Evolutionary conservation across 2,797 vertebrate genomes (phyloP).

Genomic region (Acestrorhynchus altus): DNA sequence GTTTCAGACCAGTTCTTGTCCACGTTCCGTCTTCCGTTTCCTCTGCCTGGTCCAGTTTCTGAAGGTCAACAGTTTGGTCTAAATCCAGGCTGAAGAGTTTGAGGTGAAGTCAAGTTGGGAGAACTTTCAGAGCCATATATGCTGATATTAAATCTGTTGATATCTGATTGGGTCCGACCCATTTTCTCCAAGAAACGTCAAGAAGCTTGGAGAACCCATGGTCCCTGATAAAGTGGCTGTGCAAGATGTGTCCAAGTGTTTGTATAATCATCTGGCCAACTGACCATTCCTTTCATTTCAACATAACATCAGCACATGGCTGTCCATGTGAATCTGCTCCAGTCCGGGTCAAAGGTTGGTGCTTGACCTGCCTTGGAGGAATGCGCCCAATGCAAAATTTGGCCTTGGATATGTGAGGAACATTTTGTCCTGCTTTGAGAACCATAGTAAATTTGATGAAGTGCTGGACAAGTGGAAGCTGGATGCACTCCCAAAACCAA

Average conservation of each 20-base stretch:
- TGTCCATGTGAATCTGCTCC: slow-evolving; percentile 1
- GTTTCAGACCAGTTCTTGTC: slow-evolving; percentile 5
- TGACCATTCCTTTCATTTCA: slow-evolving; percentile 22
- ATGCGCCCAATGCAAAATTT: slow-evolving; percentile 37
- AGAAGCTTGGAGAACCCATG: neutral
- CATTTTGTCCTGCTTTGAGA: slow-evolving; percentile 18
- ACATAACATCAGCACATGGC: slow-evolving; percentile 27
- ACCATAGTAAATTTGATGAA: slow-evolving; percentile 63
- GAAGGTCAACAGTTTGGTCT: neutral
- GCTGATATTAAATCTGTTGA: neutral
- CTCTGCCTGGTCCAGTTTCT: neutral
- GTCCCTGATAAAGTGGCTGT: neutral
- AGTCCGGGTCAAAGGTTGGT: slow-evolving; percentile 21
- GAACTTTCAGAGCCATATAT: neutral
- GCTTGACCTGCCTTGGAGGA: slow-evolving; percentile 21
- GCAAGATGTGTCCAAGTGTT: neutral
- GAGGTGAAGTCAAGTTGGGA: neutral
- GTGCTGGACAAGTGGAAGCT: slow-evolving; percentile 6
- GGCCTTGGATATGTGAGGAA: neutral
- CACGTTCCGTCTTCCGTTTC: neutral
- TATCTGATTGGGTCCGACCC: neutral
- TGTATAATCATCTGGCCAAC: neutral
- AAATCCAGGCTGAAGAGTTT: neutral
- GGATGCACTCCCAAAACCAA: slow-evolving; percentile 26
- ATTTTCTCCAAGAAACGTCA: neutral